Base-by-base conservation (phyloP, 1,140 invertebrate genomes). In the Aplysia californica region DNA sequence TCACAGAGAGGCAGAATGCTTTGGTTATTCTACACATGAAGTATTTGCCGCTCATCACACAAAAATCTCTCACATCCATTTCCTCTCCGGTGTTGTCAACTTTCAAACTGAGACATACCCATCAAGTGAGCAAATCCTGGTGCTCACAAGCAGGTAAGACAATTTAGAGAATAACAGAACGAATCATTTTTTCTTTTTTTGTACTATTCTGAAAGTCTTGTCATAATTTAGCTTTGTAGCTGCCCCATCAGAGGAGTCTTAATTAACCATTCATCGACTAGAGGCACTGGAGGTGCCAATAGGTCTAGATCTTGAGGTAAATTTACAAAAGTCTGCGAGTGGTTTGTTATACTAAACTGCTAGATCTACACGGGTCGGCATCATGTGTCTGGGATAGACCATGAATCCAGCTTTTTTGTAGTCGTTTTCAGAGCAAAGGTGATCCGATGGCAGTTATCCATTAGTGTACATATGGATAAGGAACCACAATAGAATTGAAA, bases 1-100 rank as follows among this genome's bases (percentile, higher is more conserved):
- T 86, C 15, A 83, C 83, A 31, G 65, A 68, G 55, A 70, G 73
- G 20, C 86, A 87, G 58, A 58, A 74, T 23, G 69, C 80, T n/a
- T 69, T 87, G 31, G 66, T 69, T 59, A 73, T 65, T 50, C 56
- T 87, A 29, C 75, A 80, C 38, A 65, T 87, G 36, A 78, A 75
- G 59, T 80, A 80, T 35, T 70, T 87, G 29, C 67, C 79, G 33
- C 23, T 41, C 6, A 31, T 87, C 21, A 84, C 80, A 61, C 64
- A 76, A 55, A 68, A 74, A 55, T 80, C 79, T 21, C 64, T 87
- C 18, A 39, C 55, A 15, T 36, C 68, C 70, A 56, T 87, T 4
- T 74, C 70, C 44, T 82, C 83, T 38, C 72, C 77, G 35, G 69
- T 61, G 2, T 68, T 87, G 33, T 75, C 65, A 69, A 44, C 61